Evolutionary conservation across 2,888 invertebrate genomes (phyloP), one percentile per base, ranked within the genome.

Genomic region (Lycia hirtaria): DNA sequence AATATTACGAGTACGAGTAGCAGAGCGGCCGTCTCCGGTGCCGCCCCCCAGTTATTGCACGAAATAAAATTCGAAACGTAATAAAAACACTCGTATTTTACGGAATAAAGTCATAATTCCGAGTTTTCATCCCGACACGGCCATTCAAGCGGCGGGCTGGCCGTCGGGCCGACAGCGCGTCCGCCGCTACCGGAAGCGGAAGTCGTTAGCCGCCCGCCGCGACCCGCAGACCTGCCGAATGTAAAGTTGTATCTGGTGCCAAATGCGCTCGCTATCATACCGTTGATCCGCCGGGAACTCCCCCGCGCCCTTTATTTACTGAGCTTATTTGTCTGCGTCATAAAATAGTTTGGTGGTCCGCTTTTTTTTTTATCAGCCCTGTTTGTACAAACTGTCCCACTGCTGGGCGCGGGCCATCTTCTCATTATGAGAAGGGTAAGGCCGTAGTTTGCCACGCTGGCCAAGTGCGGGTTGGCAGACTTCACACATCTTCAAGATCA

Each of bases 101-200:
- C 64, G 50, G 70, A 74, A 72, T 73, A 71, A 69, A 70, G 62
- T 72, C 69, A 73, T 77, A 69, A 78, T 76, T 72, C 65, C 41
- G 66, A 72, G 57, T 60, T 68, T 66, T 52, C 62, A 62, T 66
- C 68, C 66, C 62, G 69, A 63, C 60, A 50, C 60, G 49, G 62
- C 65, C 59, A 74, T 71, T 76, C 69, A 67, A 17, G 48, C 61
- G 60, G 56, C 49, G 59, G 37, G 32, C 56, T 45, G 52, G 37
- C 10, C n/a, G n/a, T n/a, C n/a, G 10, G 35, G 64, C 68, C 68
- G 65, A 66, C 65, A 62, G 72, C 45, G 60, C 68, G 71, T 69
- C 69, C 73, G 73, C 71, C 68, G 74, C 75, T n/a, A n/a, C n/a
- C 84, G 87, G 87, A 86, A 81, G 52, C 73, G 87, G 87, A 87